Conservation (phyloP, 2,797 vertebrate species). For the Etheostoma perlongum region DNA sequence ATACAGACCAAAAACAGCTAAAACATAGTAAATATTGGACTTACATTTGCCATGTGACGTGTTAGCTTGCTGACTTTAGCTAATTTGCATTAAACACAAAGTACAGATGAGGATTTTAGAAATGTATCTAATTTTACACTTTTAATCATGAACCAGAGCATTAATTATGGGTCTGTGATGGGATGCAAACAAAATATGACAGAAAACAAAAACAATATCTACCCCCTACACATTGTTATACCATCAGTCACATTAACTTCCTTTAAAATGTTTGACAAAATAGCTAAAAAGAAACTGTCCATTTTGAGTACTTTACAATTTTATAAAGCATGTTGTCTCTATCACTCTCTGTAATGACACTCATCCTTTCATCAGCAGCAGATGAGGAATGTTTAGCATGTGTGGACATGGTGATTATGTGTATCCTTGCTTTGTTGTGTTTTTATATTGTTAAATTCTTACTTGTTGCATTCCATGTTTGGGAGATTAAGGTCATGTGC, state of each 20-base stretch:
- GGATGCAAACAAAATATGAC: background rate
- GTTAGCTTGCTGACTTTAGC: background rate
- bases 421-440: constrained; percentile 73
- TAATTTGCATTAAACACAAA: background rate
- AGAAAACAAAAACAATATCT: too few species aligned
- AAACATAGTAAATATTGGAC: background rate
- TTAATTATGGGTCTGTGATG: background rate
- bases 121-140: background rate
- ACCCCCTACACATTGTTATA: too few species aligned
- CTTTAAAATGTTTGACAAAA: background rate
- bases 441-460: constrained; percentile 72
- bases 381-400: constrained; percentile 63
- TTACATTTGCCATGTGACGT: background rate
- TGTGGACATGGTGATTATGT: constrained; percentile 65
- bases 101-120: background rate
- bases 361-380: constrained; percentile 57
- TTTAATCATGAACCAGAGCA: background rate
- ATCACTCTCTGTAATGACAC: constrained; percentile 30
- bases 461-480: constrained; percentile 64
- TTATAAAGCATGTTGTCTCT: constrained; percentile 1
- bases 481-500: constrained; percentile 80
- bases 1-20: background rate
- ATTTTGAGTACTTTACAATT: constrained; percentile 3
- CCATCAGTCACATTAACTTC: background rate
- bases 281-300: background rate